Conservation (phyloP, 2,113 vertebrate species). For the Carassius carassius region DNA sequence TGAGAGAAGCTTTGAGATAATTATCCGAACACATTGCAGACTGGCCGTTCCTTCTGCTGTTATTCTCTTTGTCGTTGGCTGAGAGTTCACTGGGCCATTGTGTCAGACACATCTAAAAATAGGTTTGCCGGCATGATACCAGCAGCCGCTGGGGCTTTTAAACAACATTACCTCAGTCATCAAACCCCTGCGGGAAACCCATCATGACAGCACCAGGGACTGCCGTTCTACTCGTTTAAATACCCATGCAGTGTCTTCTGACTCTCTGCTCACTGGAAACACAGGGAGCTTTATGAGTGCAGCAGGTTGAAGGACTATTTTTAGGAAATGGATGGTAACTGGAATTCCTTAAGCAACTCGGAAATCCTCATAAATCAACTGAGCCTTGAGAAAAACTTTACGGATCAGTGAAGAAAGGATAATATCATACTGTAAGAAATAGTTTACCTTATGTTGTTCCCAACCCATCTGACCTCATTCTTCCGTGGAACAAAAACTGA, state of each 20-base stretch:
- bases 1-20: conserved; percentile 16
- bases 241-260: conserved; percentile 17
- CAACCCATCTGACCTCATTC: background rate
- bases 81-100: conserved; percentile 57
- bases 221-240: background rate
- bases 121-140: conserved; percentile 38
- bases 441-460: background rate
- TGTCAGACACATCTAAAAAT: conserved; percentile 58
- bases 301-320: background rate
- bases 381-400: background rate
- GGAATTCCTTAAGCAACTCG: background rate
- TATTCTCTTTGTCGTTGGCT: conserved; percentile 53
- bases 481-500: background rate
- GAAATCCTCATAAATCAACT: background rate
- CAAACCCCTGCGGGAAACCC: conserved; percentile 21
- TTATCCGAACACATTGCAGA: conserved; percentile 22
- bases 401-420: background rate
- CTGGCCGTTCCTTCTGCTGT: conserved; percentile 28
- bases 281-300: background rate
- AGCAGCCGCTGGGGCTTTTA: conserved; percentile 48
- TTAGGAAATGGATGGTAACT: background rate
- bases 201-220: conserved; percentile 33
- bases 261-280: background rate
- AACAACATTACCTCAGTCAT: conserved; percentile 44
- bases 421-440: background rate